A percentile compares a stretch with the other conserved stretches of the same genome.
These are phyloP conservation scores for Micoletzkya japonica DNA, from an alignment of 2,888 invertebrate species.

Conservation along the genomic window DNA sequence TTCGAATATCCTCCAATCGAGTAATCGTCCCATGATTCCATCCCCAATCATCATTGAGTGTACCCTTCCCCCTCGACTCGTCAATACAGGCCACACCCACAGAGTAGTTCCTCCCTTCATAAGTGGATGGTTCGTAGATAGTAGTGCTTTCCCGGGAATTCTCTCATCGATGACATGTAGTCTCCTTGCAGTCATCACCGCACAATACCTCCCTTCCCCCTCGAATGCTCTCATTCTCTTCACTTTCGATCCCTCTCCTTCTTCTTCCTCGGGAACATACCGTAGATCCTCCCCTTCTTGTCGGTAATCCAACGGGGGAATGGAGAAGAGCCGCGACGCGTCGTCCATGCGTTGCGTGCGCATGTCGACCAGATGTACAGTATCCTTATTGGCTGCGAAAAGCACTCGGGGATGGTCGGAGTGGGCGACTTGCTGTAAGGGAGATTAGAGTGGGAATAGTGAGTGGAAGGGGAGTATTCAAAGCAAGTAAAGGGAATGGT, in stretches of 20 bases:
- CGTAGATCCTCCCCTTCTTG: no score
- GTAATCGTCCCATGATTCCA: neutral
- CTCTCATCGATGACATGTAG: constrained; percentile 43
- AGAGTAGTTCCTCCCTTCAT: constrained; percentile 30
- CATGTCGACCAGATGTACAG: no score
- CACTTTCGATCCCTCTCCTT: no score
- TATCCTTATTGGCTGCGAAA: no score
- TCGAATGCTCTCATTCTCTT: no score
- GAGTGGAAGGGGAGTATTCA: neutral
- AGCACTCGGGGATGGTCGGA: constrained; percentile 35
- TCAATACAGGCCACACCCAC: neutral
- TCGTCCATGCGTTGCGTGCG: no score
- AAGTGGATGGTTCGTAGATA: constrained; percentile 34
- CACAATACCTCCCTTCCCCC: constrained; percentile 16
- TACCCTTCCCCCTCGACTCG: constrained; percentile 1
- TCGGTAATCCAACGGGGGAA: no score
- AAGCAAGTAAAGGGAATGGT: neutral
- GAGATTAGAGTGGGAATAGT: neutral
- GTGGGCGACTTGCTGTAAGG: constrained; percentile 27
- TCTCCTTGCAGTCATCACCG: constrained; percentile 33
- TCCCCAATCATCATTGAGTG: constrained; percentile 7
- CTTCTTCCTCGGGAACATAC: no score
- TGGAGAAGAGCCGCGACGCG: no score
- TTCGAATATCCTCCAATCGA: constrained; percentile 21
- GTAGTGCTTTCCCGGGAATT: constrained; percentile 30